phyloP scores from a whole-genome alignment of 2,113 vertebrate species.

The Aspidoscelis tigris region DNA sequence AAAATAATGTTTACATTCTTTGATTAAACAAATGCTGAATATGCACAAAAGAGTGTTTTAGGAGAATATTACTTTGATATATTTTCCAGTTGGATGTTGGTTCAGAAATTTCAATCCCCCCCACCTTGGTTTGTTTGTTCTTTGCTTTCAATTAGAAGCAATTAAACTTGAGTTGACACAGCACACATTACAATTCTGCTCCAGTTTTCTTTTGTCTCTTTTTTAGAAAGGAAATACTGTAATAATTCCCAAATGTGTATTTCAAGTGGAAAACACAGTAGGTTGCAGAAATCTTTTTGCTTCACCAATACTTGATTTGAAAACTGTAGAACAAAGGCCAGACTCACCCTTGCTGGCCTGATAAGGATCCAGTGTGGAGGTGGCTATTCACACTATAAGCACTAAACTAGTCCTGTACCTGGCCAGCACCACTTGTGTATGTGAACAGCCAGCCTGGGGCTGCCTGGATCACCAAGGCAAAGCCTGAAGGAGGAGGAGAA shows the following conservation, averaged over 20 bases:
- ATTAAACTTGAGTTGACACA: background rate
- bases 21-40: slow-evolving; percentile 21
- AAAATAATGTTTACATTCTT: slow-evolving; percentile 30
- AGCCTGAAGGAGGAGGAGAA: too few species aligned
- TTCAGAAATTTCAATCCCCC: background rate
- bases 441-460: too few species aligned
- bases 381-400: too few species aligned
- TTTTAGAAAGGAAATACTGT: background rate
- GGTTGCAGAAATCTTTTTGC: background rate
- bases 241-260: background rate
- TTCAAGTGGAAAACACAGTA: background rate
- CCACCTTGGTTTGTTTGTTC: slow-evolving; percentile 14
- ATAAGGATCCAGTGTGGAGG: too few species aligned
- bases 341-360: too few species aligned
- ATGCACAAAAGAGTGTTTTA: slow-evolving; percentile 16
- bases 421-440: too few species aligned
- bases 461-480: too few species aligned
- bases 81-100: background rate
- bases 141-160: slow-evolving; percentile 18
- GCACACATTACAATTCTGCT: slow-evolving; percentile 2
- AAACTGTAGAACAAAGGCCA: background rate
- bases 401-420: too few species aligned
- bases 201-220: background rate
- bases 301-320: background rate
- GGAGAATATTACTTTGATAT: slow-evolving; percentile 26